These are phyloP conservation scores for Gadopsis bispinosus DNA, from an alignment of 2,797 vertebrate species.

Conservation along the genomic window DNA sequence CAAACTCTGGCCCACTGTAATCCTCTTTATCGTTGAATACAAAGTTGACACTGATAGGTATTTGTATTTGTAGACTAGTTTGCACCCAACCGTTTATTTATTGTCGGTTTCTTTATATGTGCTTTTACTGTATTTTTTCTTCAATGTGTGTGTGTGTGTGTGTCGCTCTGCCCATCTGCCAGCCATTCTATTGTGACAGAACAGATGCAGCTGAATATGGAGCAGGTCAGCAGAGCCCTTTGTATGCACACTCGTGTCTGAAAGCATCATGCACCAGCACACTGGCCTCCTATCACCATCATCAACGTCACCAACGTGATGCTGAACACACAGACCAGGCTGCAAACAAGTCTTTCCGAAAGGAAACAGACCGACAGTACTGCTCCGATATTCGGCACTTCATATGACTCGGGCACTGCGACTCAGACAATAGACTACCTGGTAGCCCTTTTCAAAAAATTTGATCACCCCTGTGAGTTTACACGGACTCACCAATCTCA, in stretches of 20 bases:
- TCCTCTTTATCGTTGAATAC: conserved; percentile 44
- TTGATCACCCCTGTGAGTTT: conserved; percentile 38
- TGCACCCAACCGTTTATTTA: conserved; percentile 8
- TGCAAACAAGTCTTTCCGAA: background rate
- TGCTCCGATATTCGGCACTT: background rate
- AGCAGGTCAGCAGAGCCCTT: conserved; percentile 58
- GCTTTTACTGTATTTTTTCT: conserved; percentile 22
- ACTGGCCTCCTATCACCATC: conserved; percentile 27
- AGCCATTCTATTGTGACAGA: conserved; percentile 62
- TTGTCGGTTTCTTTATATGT: conserved; percentile 16
- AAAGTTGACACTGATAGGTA: conserved; percentile 19
- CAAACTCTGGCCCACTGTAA: conserved; percentile 48
- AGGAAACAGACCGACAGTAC: background rate
- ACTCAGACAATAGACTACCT: conserved; percentile 8
- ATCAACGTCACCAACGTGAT: no score
- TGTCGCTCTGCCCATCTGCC: conserved; percentile 49
- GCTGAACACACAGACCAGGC: background rate
- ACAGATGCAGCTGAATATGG: conserved; percentile 81
- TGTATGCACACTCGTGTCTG: conserved; percentile 51
- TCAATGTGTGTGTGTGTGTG: conserved; percentile 33
- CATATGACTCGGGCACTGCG: background rate
- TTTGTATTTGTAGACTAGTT: conserved; percentile 32
- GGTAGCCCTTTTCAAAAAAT: conserved; percentile 24
- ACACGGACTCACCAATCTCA: conserved; percentile 56
- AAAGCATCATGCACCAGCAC: conserved; percentile 42